These are phyloP conservation scores for Steinernema scapterisci DNA, from an alignment of 2,888 invertebrate genomes.

Conservation along the genomic window DNA sequence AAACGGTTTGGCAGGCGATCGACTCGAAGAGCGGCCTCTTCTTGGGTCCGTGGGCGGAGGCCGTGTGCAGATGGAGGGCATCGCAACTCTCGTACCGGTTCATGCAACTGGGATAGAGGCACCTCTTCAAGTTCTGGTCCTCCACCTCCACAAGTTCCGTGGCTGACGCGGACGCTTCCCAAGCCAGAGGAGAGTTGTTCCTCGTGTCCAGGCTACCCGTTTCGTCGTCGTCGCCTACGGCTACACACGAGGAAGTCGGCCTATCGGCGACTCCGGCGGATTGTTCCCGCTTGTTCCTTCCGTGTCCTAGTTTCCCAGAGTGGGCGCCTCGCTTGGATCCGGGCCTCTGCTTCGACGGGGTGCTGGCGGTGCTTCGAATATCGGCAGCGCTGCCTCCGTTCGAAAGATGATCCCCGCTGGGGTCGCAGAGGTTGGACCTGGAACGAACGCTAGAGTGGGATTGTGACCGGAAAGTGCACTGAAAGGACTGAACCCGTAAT, in stretches of 20 bases:
- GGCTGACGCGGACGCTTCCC: slow-evolving; percentile 16
- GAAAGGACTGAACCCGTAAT: too few species aligned
- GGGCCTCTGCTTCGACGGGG: slow-evolving; percentile 15
- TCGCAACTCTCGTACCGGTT: slow-evolving; percentile 26
- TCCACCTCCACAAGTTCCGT: slow-evolving; percentile 5
- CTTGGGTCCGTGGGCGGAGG: slow-evolving; percentile 17
- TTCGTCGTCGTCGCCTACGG: not conserved
- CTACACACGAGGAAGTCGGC: slow-evolving; percentile 10
- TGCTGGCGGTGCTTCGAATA: slow-evolving; percentile 27
- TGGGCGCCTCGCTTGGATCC: slow-evolving; percentile 1
- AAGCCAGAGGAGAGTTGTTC: slow-evolving; percentile 4
- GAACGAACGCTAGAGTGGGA: not conserved
- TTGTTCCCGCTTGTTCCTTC: not conserved
- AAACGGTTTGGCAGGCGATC: not conserved
- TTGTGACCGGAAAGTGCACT: not conserved
- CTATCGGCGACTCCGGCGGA: slow-evolving; percentile 14
- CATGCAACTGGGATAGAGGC: slow-evolving; percentile 18
- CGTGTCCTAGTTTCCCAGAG: not conserved
- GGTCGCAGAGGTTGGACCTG: slow-evolving; percentile 21
- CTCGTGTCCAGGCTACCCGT: not conserved
- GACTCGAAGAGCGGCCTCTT: slow-evolving; percentile 17
- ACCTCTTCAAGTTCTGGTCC: slow-evolving; percentile 23
- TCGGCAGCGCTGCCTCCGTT: slow-evolving; percentile 24
- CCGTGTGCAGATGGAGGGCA: slow-evolving; percentile 25
- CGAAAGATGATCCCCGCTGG: slow-evolving; percentile 13